A percentile compares a stretch with the other conserved stretches of the same genome.
Conservation (phyloP, 2,797 vertebrate species). For the Schizothorax lantsangensis region DNA sequence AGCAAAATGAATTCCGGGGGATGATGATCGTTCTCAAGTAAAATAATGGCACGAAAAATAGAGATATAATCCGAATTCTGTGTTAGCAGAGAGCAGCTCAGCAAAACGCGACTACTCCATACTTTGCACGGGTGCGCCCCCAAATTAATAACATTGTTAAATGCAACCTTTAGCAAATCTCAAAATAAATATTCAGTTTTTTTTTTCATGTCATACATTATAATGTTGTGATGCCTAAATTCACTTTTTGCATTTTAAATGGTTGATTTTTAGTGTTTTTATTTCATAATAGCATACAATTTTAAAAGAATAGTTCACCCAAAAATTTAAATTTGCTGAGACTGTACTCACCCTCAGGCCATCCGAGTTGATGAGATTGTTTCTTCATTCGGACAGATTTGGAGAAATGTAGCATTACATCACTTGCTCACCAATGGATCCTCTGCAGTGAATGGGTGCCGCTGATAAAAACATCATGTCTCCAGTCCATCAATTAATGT, state of each 20-base stretch:
- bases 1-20: no score
- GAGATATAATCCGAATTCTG: no score
- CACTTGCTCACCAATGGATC: not conserved
- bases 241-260: not conserved
- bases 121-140: no score
- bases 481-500: not conserved
- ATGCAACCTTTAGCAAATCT: not conserved
- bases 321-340: not conserved
- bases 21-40: no score
- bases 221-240: not conserved
- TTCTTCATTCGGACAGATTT: not conserved
- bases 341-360: not conserved
- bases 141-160: not conserved
- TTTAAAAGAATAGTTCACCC: not conserved
- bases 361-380: not conserved
- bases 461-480: not conserved
- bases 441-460: not conserved
- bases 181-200: not conserved
- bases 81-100: no score
- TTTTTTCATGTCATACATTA: not conserved
- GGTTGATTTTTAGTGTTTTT: not conserved
- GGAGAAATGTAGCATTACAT: not conserved
- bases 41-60: no score
- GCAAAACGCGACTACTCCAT: no score
- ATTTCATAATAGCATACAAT: not conserved